Evolutionary conservation across 2,113 vertebrate species (phyloP), one percentile per base, ranked within the genome.

Genomic region (Oxyruncus cristatus): DNA sequence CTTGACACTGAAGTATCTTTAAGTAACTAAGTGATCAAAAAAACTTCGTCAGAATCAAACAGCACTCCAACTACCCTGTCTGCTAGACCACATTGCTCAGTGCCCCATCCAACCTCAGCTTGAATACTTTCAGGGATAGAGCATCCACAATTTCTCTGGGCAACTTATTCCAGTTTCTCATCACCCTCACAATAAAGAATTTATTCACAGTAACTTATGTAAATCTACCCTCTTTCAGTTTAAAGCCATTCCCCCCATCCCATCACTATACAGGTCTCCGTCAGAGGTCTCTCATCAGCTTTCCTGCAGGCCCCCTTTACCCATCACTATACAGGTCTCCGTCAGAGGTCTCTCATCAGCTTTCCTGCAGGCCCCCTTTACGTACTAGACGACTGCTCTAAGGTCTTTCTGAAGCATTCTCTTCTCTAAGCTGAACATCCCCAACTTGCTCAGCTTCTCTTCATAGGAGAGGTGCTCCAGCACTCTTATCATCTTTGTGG

Each of bases 271-370:
- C 27, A 53, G 4, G 3, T 27, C 14, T 6, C 39, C 1, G 0
- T 28, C 18, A 59, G 33, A 41, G 23, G 23, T 52, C 33, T 19
- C 39, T 46, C 9, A 62, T 4, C 28, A 62, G 13, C 18, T 39
- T 19, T 70, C n/a, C 39, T 46, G 30, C 18, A 65, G 41, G 28
- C 4, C 6, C 12, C 6, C 12, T 70, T 28, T n/a, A 33, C 6
- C n/a, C n/a, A n/a, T n/a, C n/a, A n/a, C n/a, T n/a, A n/a, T n/a
- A 33, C 27, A 53, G 4, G 3, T 27, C 14, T 6, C 39, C 1
- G 0, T 28, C 18, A 59, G 33, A 41, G 23, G 23, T 52, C 33
- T 19, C 39, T 46, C 9, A 62, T 4, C 28, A 62, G 13, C 18
- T 39, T 19, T 70, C n/a, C 39, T 46, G 30, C 18, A 65, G 41